phyloP scores from a whole-genome alignment of 2,888 invertebrate species.

The Leucania comma region DNA sequence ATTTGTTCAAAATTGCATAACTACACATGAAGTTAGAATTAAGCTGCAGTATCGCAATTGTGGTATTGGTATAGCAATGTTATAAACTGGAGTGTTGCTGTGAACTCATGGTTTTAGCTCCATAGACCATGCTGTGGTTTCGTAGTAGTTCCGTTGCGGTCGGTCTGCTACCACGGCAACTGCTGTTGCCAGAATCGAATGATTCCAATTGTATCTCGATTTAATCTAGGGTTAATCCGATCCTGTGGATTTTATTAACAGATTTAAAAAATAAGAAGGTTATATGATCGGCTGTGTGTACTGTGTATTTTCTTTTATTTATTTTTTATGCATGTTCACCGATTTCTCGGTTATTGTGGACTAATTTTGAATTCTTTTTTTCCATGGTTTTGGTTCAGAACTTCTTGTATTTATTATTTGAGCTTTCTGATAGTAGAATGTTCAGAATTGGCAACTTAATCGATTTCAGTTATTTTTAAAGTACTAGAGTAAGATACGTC shows the following conservation, averaged over 20 bases:
- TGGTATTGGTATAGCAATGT: slow-evolving; percentile 32
- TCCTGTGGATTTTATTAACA: neutral
- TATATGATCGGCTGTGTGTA: too few species aligned
- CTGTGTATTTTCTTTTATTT: too few species aligned
- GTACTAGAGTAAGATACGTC: too few species aligned
- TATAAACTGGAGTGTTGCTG: slow-evolving; percentile 27
- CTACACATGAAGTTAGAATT: slow-evolving; percentile 1
- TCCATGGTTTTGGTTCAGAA: neutral
- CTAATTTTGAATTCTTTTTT: too few species aligned
- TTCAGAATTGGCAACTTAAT: too few species aligned
- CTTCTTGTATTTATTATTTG: too few species aligned
- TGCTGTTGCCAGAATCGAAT: slow-evolving; percentile 43
- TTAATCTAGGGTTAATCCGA: neutral
- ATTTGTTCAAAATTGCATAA: slow-evolving; percentile 14
- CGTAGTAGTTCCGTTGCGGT: slow-evolving; percentile 46
- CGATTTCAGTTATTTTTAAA: too few species aligned
- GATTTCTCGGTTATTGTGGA: too few species aligned
- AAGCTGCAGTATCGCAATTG: slow-evolving; percentile 10
- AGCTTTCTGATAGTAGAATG: too few species aligned
- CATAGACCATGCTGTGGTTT: slow-evolving; percentile 34
- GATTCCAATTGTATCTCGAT: slow-evolving; percentile 30
- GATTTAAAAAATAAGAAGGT: too few species aligned
- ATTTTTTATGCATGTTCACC: too few species aligned
- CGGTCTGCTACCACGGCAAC: slow-evolving; percentile 38
- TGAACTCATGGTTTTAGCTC: slow-evolving; percentile 37